Conservation (phyloP, 2,113 vertebrate species). For the Eonycteris spelaea region DNA sequence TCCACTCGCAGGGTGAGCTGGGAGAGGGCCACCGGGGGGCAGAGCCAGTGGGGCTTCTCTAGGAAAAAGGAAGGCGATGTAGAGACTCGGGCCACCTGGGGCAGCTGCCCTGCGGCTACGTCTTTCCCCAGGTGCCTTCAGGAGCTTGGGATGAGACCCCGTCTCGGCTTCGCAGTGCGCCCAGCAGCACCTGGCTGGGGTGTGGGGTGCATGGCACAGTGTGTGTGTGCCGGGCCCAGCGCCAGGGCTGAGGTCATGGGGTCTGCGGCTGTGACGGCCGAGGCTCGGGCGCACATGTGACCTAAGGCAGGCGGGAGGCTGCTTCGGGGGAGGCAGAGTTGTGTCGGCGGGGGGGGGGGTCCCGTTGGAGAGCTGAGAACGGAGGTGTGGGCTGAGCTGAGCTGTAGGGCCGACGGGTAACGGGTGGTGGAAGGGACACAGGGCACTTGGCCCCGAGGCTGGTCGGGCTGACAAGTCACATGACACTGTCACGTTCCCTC, state of each 20-base stretch:
- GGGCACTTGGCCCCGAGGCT: neutral
- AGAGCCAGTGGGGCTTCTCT: neutral
- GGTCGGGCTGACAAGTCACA: too few relatives aligned
- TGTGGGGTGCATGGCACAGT: neutral
- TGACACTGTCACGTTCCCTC: neutral
- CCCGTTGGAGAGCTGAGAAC: fast-evolving
- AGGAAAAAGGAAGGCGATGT: neutral
- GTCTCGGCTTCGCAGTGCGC: neutral
- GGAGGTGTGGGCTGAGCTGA: neutral
- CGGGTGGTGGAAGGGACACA: fast-evolving
- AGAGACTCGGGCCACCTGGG: neutral
- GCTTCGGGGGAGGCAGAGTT: fast-evolving
- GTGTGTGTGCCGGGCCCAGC: neutral
- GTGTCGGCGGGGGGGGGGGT: neutral
- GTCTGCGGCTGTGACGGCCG: fast-evolving
- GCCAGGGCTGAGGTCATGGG: neutral
- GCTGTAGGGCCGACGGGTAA: fast-evolving
- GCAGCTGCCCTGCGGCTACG: fast-evolving
- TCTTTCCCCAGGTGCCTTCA: fast-evolving
- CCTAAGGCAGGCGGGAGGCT: neutral
- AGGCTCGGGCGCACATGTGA: neutral
- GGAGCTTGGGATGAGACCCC: neutral
- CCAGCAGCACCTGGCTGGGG: neutral
- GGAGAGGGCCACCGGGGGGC: fast-evolving
- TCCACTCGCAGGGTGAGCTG: neutral